Base-by-base conservation (phyloP, 2,888 invertebrate genomes). In the Diploptera punctata region DNA sequence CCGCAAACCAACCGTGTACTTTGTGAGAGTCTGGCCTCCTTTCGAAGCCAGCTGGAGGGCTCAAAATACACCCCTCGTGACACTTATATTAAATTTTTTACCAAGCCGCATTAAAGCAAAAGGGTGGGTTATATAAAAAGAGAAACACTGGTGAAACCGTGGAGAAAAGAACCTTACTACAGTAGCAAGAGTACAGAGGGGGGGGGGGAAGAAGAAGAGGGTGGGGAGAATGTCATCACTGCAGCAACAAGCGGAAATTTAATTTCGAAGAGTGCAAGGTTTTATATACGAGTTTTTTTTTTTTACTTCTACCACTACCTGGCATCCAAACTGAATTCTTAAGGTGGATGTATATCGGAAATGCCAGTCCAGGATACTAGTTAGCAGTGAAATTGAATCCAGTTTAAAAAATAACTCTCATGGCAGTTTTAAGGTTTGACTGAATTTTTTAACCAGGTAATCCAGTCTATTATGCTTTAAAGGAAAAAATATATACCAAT, bases 231-330 rank as follows among this genome's bases (percentile, higher is more conserved):
- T 62, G 62, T 62, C 62, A 62, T 62, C 62, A 62, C 62, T 24
- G 38, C 62, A 21, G 24, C 62, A 62, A 62, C 62, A 62, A 62
- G 38, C 62, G 62, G 62, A 43, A 62, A 62, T 62, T 62, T 62
- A 62, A 62, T 62, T 62, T 62, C 62, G 24, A 62, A 62, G 62
- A 62, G 62, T 62, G 62, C 62, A 62, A 62, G 21, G 38, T 21
- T 38, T 62, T 62, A 61, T 33, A 61, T 43, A 24, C 13, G 62
- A 43, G 38, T 24, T 52, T 10, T 24, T 24, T 52, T 33, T 33
- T 33, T 7, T 10, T 13, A 52, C 24, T 24, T 21, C 21, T 3
- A 13, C 52, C 24, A 24, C 5, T 52, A 52, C 24, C 52, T 52
- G 52, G 33, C 33, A 10, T 33, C 10, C 33, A 10, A 7, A 10